A percentile compares a stretch with the other conserved stretches of the same genome.
These are phyloP conservation scores for Empidonax alnorum DNA, from an alignment of 2,113 vertebrate species.

Conservation along the genomic window DNA sequence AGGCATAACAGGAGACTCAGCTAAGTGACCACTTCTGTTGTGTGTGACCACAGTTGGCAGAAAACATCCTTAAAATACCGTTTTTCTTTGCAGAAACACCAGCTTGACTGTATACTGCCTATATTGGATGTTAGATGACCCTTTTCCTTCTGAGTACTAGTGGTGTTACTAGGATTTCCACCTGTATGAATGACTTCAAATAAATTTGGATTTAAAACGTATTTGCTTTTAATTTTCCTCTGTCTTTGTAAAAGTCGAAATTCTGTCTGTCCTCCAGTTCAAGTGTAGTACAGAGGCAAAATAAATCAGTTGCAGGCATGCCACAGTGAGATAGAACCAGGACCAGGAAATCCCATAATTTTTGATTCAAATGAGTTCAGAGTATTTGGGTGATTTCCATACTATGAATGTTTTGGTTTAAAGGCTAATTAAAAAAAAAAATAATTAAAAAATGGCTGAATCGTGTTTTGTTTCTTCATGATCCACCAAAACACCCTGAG, in stretches of 20 bases:
- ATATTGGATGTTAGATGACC: not conserved
- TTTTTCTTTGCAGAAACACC: not conserved
- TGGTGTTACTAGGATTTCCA: not conserved
- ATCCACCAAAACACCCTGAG: not conserved
- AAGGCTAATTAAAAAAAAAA: fast-evolving
- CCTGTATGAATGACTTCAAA: not conserved
- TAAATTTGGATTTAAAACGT: not conserved
- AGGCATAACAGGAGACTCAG: not conserved
- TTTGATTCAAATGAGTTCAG: not conserved
- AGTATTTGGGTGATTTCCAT: not conserved
- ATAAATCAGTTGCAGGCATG: not conserved
- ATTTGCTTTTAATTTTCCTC: not conserved
- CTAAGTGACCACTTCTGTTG: not conserved
- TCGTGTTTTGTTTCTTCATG: not conserved
- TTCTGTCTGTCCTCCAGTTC: not conserved
- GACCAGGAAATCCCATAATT: not conserved
- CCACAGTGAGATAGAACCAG: not conserved
- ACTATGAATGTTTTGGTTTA: not conserved
- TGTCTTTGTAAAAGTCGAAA: not conserved
- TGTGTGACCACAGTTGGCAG: not conserved
- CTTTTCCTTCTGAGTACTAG: not conserved
- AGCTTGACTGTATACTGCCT: not conserved
- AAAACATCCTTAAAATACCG: not conserved
- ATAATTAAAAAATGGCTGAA: fast-evolving
- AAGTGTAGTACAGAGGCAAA: not conserved